Base-by-base conservation (phyloP, 2,888 invertebrate species). In the Polylopha cassiicola region DNA sequence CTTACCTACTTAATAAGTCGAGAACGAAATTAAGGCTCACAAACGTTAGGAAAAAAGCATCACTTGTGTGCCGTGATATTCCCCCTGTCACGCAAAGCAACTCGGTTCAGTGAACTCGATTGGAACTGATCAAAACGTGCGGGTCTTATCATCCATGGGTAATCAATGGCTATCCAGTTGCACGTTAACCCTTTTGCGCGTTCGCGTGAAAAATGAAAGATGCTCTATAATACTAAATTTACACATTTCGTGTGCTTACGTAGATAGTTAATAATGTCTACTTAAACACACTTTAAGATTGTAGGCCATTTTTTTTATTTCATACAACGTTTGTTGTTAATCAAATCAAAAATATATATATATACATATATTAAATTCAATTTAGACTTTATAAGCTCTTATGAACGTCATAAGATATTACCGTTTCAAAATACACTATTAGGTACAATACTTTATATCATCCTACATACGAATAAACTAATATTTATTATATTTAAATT, bases 91-190 rank as follows among this genome's bases (percentile, higher is more conserved):
- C 38, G 38, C 31, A 14, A 38, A 30, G 31, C 26, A 38, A 31
- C 38, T 30, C 37, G 24, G 38, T 31, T 38, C 38, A 38, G 31
- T 38, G 24, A 38, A 16, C 31, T 24, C 31, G 38, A 38, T 38
- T 26, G 31, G 21, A 38, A 17, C 30, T 26, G 31, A 31, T 38
- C 31, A 38, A 38, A 38, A 38, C 26, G 31, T 38, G 31, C 31
- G 38, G 38, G 31, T 38, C 20, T 31, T 38, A 38, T 31, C 38
- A 38, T 31, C 31, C 38, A 38, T 38, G 38, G 37, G 31, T 38
- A 38, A 38, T 38, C 38, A 31, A 38, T 38, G 38, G 31, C 38
- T 18, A 38, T 38, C 26, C 38, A 31, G 38, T 38, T 31, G 31
- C 30, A 38, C 38, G 20, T 31, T 31, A 24, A 30, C 26, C 37